Evolutionary conservation across 2,113 vertebrate genomes (phyloP).

Genomic region (Archocentrus centrarchus): DNA sequence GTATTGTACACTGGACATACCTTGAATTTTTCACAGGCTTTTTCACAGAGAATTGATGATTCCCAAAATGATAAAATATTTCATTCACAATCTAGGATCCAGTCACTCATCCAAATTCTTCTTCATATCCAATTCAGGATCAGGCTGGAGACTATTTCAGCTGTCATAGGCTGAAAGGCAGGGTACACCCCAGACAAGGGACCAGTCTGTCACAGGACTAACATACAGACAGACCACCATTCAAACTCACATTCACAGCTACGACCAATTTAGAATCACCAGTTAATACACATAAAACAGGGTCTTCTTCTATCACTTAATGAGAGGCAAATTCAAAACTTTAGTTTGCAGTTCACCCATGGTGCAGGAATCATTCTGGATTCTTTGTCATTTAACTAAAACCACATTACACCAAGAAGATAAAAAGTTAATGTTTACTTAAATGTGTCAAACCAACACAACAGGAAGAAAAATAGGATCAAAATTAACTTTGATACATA

Average conservation of each 20-base stretch:
- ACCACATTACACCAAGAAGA: background rate
- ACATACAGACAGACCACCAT: background rate
- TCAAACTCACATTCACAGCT: background rate
- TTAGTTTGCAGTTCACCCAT: background rate
- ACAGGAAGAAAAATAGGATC: background rate
- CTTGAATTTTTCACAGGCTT: background rate
- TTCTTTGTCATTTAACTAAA: background rate
- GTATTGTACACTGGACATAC: background rate
- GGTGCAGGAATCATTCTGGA: background rate
- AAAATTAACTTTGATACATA: background rate
- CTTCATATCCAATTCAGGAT: background rate
- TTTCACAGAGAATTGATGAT: background rate
- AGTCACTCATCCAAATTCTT: background rate
- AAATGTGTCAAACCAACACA: background rate
- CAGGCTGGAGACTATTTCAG: background rate
- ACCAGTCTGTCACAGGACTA: background rate
- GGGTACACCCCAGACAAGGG: background rate
- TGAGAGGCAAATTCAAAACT: background rate
- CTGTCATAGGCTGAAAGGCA: background rate
- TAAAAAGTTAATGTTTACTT: background rate
- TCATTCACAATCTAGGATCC: background rate
- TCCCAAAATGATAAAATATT: background rate
- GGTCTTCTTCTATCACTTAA: background rate
- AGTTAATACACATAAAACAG: background rate
- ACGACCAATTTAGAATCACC: background rate